Percentiles rank a stretch among this genome's conserved stretches.
Evolutionary conservation across 2,113 vertebrate species (phyloP).

Genomic region (Oxyruncus cristatus): DNA sequence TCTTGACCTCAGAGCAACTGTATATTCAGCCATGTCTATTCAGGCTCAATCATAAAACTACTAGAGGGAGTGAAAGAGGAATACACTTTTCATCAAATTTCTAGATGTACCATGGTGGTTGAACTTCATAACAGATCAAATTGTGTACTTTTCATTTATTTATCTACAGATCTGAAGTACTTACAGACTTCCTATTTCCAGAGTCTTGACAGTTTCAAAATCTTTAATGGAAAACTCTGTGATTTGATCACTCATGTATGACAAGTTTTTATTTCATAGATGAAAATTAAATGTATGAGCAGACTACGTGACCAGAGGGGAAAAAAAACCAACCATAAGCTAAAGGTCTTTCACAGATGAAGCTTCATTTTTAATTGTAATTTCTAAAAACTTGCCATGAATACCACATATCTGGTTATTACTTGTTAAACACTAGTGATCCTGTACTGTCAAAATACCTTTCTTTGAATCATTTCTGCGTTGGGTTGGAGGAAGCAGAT

Average conservation of each 20-base stretch:
- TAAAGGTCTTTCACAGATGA: not conserved
- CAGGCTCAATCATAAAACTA: constrained; percentile 10
- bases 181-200: not conserved
- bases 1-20: constrained; percentile 28
- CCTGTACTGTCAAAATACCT: not conserved
- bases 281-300: not conserved
- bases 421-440: not conserved
- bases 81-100: not conserved
- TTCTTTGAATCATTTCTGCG: not conserved
- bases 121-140: not conserved
- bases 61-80: not conserved
- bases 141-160: not conserved
- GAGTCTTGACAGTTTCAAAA: not conserved
- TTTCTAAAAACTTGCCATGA: not conserved
- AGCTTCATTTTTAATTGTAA: not conserved
- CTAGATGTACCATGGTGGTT: not conserved
- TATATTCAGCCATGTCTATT: constrained; percentile 30
- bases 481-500: rapidly evolving
- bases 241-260: not conserved
- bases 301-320: not conserved
- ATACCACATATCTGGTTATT: not conserved
- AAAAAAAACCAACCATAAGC: not conserved
- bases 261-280: not conserved
- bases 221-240: not conserved
- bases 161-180: not conserved